Evolutionary conservation across 2,888 invertebrate species (phyloP), one percentile per base, ranked within the genome.

Genomic region (Leucoptera coffeella): DNA sequence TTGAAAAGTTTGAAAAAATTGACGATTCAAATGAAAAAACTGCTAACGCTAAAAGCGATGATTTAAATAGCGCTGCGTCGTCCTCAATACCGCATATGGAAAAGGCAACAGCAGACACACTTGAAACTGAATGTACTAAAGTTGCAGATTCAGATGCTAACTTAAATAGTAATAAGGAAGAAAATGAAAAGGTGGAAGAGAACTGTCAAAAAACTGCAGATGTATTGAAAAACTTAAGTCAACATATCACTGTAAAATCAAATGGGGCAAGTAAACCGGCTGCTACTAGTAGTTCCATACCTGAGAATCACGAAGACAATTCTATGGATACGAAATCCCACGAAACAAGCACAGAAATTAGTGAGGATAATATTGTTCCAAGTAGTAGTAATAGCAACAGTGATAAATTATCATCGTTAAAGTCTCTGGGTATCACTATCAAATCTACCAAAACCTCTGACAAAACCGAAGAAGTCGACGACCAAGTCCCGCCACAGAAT

Each of bases 341-440:
- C 22, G 17, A 4, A 21, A 15, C 23, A 20, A 25, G 28, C 17
- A n/a, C 26, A 23, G 32, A 31, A 21, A 32, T 25, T 19, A 12
- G 27, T 10, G 14, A 26, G 26, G 32, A 29, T 25, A 41, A 34
- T 14, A 39, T 53, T 26, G 35, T 55, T 29, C 40, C 46, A n/a
- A n/a, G n/a, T n/a, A n/a, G n/a, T n/a, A n/a, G n/a, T n/a, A n/a
- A n/a, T n/a, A n/a, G n/a, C n/a, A n/a, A n/a, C n/a, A n/a, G n/a
- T n/a, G n/a, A n/a, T n/a, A n/a, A n/a, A n/a, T n/a, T n/a, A n/a
- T n/a, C n/a, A 27, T 45, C 44, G 3, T 39, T 19, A 4, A 19
- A 19, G n/a, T n/a, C 9, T 19, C 10, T 19, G 19, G 19, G 19
- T 4, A 19, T 19, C 4, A 19, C 19, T 19, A 19, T 19, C 10